Conservation (phyloP, 1,140 invertebrate genomes). For the Cyclina sinensis region DNA sequence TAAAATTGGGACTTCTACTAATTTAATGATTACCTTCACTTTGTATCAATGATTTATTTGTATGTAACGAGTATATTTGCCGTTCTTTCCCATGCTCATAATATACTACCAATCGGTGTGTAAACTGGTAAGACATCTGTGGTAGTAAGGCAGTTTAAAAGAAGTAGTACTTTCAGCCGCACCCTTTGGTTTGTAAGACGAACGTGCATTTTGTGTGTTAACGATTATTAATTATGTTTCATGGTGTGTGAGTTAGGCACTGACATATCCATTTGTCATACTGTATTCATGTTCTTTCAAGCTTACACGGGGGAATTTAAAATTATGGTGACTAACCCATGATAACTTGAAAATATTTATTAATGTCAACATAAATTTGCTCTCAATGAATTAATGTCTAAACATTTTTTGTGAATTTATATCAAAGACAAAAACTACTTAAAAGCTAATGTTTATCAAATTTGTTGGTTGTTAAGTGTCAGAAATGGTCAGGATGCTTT, state of each 20-base stretch:
- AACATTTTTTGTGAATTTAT: slow-evolving; percentile 4
- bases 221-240: slow-evolving; percentile 16
- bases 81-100: no score
- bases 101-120: no score
- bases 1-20: no score
- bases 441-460: slow-evolving; percentile 1
- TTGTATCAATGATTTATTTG: no score
- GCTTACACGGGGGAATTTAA: not conserved
- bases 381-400: slow-evolving; percentile 13
- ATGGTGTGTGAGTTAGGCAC: not conserved
- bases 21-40: no score
- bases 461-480: not conserved
- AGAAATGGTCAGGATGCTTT: not conserved
- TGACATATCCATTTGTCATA: not conserved
- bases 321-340: slow-evolving; percentile 26
- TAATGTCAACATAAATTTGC: slow-evolving; percentile 21
- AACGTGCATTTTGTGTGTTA: not conserved
- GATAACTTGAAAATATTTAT: slow-evolving; percentile 17
- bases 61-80: no score
- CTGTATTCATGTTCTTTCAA: not conserved
- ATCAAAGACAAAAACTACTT: not conserved
- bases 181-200: no score
- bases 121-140: no score
- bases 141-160: no score
- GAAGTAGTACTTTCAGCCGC: no score